These are phyloP conservation scores for Forbesichthys agassizii DNA, from an alignment of 2,113 vertebrate genomes.

Conservation along the genomic window DNA sequence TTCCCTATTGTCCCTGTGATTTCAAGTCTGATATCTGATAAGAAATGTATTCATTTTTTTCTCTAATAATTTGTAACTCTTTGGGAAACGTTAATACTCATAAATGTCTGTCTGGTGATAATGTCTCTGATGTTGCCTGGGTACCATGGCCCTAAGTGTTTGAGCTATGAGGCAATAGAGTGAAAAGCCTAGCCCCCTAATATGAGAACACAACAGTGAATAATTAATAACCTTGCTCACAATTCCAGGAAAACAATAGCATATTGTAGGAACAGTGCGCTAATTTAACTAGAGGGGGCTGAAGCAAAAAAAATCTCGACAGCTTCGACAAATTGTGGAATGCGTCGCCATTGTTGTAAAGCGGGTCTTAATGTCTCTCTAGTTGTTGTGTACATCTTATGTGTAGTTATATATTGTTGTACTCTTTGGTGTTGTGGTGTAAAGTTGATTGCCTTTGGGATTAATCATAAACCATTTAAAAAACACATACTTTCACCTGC, in stretches of 20 bases:
- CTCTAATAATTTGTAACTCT: slow-evolving; percentile 57
- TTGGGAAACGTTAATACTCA: slow-evolving; percentile 70
- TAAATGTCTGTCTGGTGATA: slow-evolving; percentile 52
- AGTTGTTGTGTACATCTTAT: slow-evolving; percentile 1
- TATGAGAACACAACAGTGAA: slow-evolving; percentile 79
- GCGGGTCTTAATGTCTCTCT: slow-evolving; percentile 69
- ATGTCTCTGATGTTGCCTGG: slow-evolving; percentile 70
- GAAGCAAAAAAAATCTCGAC: slow-evolving; percentile 35
- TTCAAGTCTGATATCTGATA: slow-evolving; percentile 22
- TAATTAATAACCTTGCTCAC: slow-evolving; percentile 80
- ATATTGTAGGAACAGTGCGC: slow-evolving; percentile 73
- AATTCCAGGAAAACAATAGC: slow-evolving; percentile 81
- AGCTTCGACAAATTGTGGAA: slow-evolving; percentile 66
- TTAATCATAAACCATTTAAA: slow-evolving; percentile 85
- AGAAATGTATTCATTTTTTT: neutral
- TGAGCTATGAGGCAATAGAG: slow-evolving; percentile 78
- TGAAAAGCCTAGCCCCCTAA: slow-evolving; percentile 77
- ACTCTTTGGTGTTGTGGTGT: slow-evolving; percentile 44
- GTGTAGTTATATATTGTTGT: slow-evolving; percentile 54
- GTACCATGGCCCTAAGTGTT: slow-evolving; percentile 74
- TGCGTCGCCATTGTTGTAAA: slow-evolving; percentile 45
- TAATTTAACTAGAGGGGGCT: slow-evolving; percentile 63
- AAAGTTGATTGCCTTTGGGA: slow-evolving; percentile 70
- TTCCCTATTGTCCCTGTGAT: slow-evolving; percentile 27
- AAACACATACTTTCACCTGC: slow-evolving; percentile 95